phyloP scores from a whole-genome alignment of 2,797 vertebrate genomes.

The Poeciliopsis infans region DNA sequence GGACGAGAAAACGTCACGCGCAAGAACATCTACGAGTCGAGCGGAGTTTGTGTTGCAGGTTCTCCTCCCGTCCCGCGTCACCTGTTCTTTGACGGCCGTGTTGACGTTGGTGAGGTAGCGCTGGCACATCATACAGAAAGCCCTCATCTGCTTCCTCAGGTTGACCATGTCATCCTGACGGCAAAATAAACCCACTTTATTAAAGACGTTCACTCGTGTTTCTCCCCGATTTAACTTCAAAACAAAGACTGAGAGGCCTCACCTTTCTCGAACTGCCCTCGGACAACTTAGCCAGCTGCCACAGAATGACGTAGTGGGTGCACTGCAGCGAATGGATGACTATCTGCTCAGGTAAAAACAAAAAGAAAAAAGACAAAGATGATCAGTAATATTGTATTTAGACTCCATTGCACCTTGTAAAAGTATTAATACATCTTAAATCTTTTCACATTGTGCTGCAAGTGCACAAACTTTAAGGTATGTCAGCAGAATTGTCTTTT shows the following conservation, averaged over 20 bases:
- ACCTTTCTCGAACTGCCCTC: slow-evolving; percentile 97
- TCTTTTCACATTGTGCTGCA: not conserved
- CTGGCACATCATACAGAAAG: slow-evolving; percentile 99
- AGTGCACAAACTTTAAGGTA: not conserved
- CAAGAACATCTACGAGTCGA: not conserved
- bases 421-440: not conserved
- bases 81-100: slow-evolving; percentile 99
- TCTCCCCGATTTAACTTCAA: not conserved
- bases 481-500: not conserved
- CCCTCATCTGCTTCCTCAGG: slow-evolving; percentile 98
- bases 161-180: slow-evolving; percentile 92
- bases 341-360: slow-evolving; percentile 83
- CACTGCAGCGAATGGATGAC: slow-evolving; percentile 98
- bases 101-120: slow-evolving; percentile 99
- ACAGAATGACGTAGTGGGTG: slow-evolving; percentile 98
- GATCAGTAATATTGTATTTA: not conserved
- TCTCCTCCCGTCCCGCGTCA: slow-evolving; percentile 56
- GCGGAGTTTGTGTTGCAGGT: not conserved
- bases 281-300: slow-evolving; percentile 95
- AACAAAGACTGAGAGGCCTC: slow-evolving; percentile 6
- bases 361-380: not conserved
- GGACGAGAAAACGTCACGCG: not conserved
- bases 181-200: not conserved
- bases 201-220: not conserved
- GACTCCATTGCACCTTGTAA: not conserved